These are phyloP conservation scores for Caenorhabditis tropicalis DNA, from an alignment of 1,140 invertebrate genomes.

Conservation along the genomic window DNA sequence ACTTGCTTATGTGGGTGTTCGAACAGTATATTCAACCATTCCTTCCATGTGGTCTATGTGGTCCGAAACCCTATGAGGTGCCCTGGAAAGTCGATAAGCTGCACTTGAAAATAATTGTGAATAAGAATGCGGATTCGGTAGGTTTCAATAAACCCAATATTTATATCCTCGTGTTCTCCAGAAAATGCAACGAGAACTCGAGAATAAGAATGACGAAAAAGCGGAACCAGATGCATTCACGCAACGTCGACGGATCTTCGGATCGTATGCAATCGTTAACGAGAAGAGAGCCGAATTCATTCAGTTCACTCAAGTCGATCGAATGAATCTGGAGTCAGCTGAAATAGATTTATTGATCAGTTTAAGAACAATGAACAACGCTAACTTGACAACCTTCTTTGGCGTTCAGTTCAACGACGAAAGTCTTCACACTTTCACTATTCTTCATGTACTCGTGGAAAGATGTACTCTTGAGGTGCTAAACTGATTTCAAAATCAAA, in stretches of 20 bases:
- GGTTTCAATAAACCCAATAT: not conserved
- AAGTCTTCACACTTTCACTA: slow-evolving; percentile 34
- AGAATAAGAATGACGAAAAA: not conserved
- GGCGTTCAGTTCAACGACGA: slow-evolving; percentile 66
- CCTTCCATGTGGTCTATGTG: no score
- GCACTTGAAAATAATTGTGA: slow-evolving; percentile 42
- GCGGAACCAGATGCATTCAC: slow-evolving; percentile 55
- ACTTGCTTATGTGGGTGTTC: no score
- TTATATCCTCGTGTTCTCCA: not conserved
- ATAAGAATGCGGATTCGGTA: not conserved
- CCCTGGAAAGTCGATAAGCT: slow-evolving; percentile 43
- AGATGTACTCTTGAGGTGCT: slow-evolving; percentile 65
- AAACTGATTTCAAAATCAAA: not conserved
- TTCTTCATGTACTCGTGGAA: slow-evolving; percentile 65
- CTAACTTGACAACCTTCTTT: slow-evolving; percentile 64
- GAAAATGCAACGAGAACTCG: not conserved
- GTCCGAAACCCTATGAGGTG: no score
- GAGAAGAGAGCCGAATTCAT: slow-evolving; percentile 67
- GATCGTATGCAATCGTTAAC: slow-evolving; percentile 63
- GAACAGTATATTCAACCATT: no score
- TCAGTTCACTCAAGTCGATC: slow-evolving; percentile 56
- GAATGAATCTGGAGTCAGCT: slow-evolving; percentile 57
- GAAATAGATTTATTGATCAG: no score
- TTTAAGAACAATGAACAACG: slow-evolving; percentile 63
- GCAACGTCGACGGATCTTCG: slow-evolving; percentile 56